Conservation (phyloP, 2,113 vertebrate genomes). For the Microcebus griseorufus region DNA sequence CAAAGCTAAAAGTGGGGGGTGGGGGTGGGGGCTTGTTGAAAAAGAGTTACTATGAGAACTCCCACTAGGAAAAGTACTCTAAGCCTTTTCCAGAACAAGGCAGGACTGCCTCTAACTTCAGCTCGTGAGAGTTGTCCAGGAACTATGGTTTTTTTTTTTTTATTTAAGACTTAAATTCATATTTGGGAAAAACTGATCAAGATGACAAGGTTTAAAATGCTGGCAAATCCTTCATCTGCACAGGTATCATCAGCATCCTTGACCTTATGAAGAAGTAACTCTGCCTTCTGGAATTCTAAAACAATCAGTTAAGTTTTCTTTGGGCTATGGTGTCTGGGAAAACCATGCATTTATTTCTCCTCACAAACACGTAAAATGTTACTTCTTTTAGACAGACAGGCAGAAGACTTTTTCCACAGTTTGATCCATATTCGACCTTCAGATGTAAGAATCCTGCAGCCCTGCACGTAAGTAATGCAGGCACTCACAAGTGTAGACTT, state of each 20-base stretch:
- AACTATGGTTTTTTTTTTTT: not conserved
- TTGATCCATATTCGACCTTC: not conserved
- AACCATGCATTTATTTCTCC: not conserved
- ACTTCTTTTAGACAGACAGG: not conserved
- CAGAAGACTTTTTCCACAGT: not conserved
- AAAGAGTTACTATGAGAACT: constrained; percentile 52
- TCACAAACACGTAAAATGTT: not conserved
- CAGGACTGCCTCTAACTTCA: constrained; percentile 8
- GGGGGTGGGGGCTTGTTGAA: not conserved
- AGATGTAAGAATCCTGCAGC: not conserved
- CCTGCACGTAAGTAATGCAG: not conserved
- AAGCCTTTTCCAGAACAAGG: constrained; percentile 40
- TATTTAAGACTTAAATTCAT: constrained; percentile 35
- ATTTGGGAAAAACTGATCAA: constrained; percentile 28
- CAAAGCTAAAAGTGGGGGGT: constrained; percentile 40
- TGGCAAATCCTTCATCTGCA: not conserved
- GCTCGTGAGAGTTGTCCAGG: constrained; percentile 21
- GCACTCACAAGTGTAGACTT: not conserved
- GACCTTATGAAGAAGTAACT: not conserved
- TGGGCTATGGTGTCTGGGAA: not conserved
- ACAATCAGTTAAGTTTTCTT: constrained; percentile 18
- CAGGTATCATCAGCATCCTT: not conserved
- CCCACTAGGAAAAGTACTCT: constrained; percentile 29
- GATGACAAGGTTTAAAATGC: constrained; percentile 33
- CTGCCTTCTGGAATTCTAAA: constrained; percentile 19